phyloP scores from a whole-genome alignment of 2,797 vertebrate genomes.

The Hoplostethus atlanticus region DNA sequence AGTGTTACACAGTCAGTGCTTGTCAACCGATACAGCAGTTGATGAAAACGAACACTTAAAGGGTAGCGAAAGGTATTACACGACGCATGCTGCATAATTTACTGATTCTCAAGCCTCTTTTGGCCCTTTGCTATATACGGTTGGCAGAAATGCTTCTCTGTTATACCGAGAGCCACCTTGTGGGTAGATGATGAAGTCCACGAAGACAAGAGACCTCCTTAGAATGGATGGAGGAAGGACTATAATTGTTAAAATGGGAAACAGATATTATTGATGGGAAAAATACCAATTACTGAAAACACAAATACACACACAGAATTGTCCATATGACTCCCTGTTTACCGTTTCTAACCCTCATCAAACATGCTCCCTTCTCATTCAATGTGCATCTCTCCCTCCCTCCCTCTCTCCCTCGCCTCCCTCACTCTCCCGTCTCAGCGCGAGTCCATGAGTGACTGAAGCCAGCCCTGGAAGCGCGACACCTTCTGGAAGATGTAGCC shows the following conservation, averaged over 20 bases:
- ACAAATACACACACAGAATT: conserved; percentile 27
- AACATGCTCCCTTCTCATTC: neutral
- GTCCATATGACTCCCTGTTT: conserved; percentile 34
- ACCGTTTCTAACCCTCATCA: neutral
- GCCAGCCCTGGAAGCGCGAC: conserved; percentile 81
- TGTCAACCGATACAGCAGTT: conserved; percentile 38
- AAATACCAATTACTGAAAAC: conserved; percentile 9
- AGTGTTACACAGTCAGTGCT: conserved; percentile 47
- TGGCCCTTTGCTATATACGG: conserved; percentile 1
- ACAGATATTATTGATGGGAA: conserved; percentile 17
- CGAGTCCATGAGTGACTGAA: conserved; percentile 67
- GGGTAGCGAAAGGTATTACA: conserved; percentile 39
- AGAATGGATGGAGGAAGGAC: neutral
- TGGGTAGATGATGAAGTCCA: conserved; percentile 59
- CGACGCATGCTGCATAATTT: conserved; percentile 66
- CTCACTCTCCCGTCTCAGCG: conserved; percentile 38
- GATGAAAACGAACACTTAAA: conserved; percentile 39
- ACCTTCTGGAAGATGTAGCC: conserved; percentile 86
- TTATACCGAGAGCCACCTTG: conserved; percentile 62
- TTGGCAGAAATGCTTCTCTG: conserved; percentile 2
- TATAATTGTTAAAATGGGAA: neutral
- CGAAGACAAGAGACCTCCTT: neutral
- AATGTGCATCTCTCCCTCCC: neutral
- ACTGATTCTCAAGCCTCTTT: conserved; percentile 35
- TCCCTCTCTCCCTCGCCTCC: neutral